Conservation (phyloP, 2,797 vertebrate genomes). For the Lacerta viridis region DNA sequence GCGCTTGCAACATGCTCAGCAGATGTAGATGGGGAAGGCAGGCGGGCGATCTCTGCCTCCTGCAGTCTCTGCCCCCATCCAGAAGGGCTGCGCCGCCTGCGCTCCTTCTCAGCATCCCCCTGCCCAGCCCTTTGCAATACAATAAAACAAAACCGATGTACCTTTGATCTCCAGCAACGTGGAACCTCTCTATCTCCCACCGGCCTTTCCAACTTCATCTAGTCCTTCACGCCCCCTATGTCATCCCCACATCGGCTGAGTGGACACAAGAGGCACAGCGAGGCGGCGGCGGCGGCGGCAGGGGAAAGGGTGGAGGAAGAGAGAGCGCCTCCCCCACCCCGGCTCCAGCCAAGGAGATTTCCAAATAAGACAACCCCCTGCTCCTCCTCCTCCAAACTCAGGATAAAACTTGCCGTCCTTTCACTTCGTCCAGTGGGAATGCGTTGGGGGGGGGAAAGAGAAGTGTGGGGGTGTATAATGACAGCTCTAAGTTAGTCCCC, state of each 20-base stretch:
- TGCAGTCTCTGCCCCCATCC: slow-evolving; percentile 29
- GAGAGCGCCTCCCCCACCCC: background rate
- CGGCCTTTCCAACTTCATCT: slow-evolving; percentile 7
- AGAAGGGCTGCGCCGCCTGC: no score
- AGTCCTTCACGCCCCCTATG: slow-evolving; percentile 15
- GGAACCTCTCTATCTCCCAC: slow-evolving; percentile 62
- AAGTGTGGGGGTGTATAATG: background rate
- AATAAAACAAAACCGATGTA: background rate
- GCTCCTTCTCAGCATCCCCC: slow-evolving; percentile 51
- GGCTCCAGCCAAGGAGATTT: slow-evolving; percentile 29
- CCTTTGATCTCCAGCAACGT: slow-evolving; percentile 44
- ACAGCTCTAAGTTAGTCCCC: background rate
- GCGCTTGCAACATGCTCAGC: slow-evolving; percentile 60
- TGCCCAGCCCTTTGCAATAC: slow-evolving; percentile 53
- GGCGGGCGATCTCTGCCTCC: slow-evolving; percentile 39
- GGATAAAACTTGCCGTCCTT: background rate
- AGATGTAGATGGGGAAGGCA: background rate
- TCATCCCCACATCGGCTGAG: slow-evolving; percentile 58
- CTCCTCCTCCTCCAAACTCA: slow-evolving; percentile 12
- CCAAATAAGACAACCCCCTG: slow-evolving; percentile 30
- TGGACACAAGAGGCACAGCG: slow-evolving; percentile 39
- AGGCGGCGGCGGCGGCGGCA: slow-evolving; percentile 49
- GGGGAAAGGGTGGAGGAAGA: background rate
- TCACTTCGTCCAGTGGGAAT: background rate
- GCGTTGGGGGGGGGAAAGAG: background rate